Percentiles rank a stretch among this genome's conserved stretches.
Evolutionary conservation across 2,113 vertebrate species (phyloP).

Genomic region (Condylura cristata): DNA sequence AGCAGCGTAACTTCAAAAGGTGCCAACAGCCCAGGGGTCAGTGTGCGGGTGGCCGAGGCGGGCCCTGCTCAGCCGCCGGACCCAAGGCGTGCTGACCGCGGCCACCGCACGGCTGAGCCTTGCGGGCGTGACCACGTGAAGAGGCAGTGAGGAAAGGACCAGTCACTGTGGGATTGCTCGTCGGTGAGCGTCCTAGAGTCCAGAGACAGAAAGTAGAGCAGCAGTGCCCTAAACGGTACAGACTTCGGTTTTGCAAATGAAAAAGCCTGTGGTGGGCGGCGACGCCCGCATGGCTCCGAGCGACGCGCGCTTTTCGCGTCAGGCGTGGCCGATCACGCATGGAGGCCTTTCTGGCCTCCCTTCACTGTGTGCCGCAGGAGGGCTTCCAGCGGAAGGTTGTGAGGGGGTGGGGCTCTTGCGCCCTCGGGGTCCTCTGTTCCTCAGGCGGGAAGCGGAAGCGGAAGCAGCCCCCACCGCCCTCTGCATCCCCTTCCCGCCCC

Average conservation of each 20-base stretch:
- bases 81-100: background rate
- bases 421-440: background rate
- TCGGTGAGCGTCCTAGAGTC: background rate
- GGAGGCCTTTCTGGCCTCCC: background rate
- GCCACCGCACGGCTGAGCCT: no score
- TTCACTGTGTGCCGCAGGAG: background rate
- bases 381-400: background rate
- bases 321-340: no score
- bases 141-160: background rate
- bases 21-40: background rate
- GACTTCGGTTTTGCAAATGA: background rate
- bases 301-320: no score
- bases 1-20: no score
- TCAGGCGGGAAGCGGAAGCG: background rate
- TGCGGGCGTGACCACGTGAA: background rate
- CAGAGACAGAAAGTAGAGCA: background rate
- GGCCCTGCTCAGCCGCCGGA: background rate
- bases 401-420: background rate
- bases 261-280: no score
- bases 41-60: no score
- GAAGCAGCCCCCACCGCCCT: background rate
- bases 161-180: background rate
- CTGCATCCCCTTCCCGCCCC: background rate
- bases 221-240: no score
- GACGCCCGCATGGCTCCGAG: background rate